Evolutionary conservation across 2,888 invertebrate species (phyloP).

Genomic region (Phortica magna): DNA sequence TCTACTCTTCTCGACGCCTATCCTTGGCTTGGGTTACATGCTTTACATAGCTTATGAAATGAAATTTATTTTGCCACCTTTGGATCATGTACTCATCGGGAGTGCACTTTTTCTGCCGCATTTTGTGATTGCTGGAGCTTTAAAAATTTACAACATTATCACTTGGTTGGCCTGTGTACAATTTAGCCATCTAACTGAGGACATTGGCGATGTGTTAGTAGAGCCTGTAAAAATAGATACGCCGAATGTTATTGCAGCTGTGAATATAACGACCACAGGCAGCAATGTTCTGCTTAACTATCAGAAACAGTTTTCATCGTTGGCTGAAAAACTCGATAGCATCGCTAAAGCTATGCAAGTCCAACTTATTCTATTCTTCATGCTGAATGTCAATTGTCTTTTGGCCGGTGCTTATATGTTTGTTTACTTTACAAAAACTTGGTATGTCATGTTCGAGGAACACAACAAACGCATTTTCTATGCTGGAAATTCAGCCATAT

Average conservation of each 20-base stretch:
- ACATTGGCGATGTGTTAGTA: constrained; percentile 43
- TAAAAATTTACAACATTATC: constrained; percentile 52
- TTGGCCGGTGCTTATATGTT: constrained; percentile 62
- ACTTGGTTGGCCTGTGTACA: constrained; percentile 60
- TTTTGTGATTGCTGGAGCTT: constrained; percentile 59
- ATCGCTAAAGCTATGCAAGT: constrained; percentile 55
- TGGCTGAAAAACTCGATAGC: constrained; percentile 43
- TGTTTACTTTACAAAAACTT: constrained; percentile 63
- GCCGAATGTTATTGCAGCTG: constrained; percentile 21
- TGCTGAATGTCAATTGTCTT: constrained; percentile 68
- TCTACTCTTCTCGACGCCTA: constrained; percentile 61
- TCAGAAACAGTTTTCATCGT: constrained; percentile 46
- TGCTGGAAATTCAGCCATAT: constrained; percentile 65
- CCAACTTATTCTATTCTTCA: constrained; percentile 62
- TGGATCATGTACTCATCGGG: constrained; percentile 64
- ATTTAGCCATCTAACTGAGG: constrained; percentile 45
- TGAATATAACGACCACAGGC: constrained; percentile 15
- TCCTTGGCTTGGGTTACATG: constrained; percentile 52
- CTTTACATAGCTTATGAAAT: constrained; percentile 70
- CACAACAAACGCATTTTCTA: constrained; percentile 64
- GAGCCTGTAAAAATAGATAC: constrained; percentile 13
- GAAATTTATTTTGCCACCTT: constrained; percentile 68
- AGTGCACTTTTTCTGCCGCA: constrained; percentile 72
- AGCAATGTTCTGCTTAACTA: constrained; percentile 39
- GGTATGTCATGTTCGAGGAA: constrained; percentile 65